phyloP scores from a whole-genome alignment of 2,113 vertebrate species.

The Silurus asotus region DNA sequence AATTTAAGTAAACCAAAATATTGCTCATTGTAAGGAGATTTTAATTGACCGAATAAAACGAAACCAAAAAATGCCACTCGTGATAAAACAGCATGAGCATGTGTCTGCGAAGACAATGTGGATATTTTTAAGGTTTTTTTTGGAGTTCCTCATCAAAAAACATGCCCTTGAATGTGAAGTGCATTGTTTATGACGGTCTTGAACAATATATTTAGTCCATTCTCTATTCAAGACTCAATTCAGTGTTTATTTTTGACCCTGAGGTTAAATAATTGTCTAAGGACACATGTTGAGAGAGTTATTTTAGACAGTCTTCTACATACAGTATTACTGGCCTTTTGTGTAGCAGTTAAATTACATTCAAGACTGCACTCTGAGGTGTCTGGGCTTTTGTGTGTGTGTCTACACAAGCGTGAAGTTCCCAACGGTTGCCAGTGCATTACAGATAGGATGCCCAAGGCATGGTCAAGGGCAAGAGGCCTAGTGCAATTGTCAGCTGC shows the following conservation, averaged over 20 bases:
- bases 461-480: slow-evolving; percentile 14
- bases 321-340: slow-evolving; percentile 46
- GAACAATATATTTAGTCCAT: slow-evolving; percentile 15
- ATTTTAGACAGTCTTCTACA: slow-evolving; percentile 41
- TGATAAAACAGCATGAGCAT: background rate
- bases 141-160: slow-evolving; percentile 4
- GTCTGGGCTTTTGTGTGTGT: background rate
- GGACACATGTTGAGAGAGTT: slow-evolving; percentile 32
- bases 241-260: slow-evolving; percentile 53
- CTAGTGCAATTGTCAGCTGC: background rate
- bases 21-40: background rate
- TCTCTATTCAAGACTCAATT: slow-evolving; percentile 50
- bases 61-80: background rate
- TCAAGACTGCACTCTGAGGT: slow-evolving; percentile 37
- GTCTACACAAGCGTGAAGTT: background rate
- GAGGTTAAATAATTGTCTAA: slow-evolving; percentile 53
- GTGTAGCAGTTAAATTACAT: slow-evolving; percentile 54
- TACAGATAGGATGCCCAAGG: background rate
- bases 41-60: background rate
- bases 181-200: background rate
- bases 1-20: background rate
- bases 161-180: slow-evolving; percentile 38
- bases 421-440: background rate
- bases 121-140: background rate
- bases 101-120: slow-evolving; percentile 25